Percentiles rank a stretch among this genome's conserved stretches.
Evolutionary conservation across 2,888 invertebrate genomes (phyloP).

Genomic region (Resseliella maxima): DNA sequence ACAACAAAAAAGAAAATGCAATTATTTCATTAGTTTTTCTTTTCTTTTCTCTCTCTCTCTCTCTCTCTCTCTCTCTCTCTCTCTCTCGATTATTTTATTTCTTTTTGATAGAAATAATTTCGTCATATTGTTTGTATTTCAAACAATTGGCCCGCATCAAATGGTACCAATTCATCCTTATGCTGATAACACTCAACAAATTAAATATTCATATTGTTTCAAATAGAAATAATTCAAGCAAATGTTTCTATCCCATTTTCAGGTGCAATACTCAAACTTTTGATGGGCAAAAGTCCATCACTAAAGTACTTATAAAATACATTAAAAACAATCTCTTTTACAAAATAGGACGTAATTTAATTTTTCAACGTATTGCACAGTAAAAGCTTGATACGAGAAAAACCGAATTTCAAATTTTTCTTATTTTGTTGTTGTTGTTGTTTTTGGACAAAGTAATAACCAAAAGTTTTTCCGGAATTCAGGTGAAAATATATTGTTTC

Average conservation of each 20-base stretch:
- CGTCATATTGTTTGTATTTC: too few relatives aligned
- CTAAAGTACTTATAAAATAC: slow-evolving; percentile 2
- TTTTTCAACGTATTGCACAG: background rate
- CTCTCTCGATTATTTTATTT: background rate
- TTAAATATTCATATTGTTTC: background rate
- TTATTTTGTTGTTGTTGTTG: background rate
- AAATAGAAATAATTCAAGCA: background rate
- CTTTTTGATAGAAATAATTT: too few relatives aligned
- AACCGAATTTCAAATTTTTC: background rate
- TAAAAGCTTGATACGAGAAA: background rate
- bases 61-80: background rate
- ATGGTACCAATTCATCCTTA: too few relatives aligned
- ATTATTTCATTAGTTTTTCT: background rate
- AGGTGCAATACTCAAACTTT: background rate
- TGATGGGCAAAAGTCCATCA: background rate
- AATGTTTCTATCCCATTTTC: background rate
- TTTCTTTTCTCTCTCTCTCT: background rate
- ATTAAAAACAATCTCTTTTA: slow-evolving; percentile 3
- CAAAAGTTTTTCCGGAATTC: background rate
- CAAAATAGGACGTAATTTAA: slow-evolving; percentile 3
- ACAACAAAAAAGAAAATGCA: background rate
- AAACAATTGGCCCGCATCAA: too few relatives aligned
- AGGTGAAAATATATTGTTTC: background rate
- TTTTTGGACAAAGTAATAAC: background rate
- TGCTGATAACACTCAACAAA: too few relatives aligned